Evolutionary conservation across 2,888 invertebrate genomes (phyloP), one percentile per base, ranked within the genome.

Genomic region (Scrobipalpa atriplicella): DNA sequence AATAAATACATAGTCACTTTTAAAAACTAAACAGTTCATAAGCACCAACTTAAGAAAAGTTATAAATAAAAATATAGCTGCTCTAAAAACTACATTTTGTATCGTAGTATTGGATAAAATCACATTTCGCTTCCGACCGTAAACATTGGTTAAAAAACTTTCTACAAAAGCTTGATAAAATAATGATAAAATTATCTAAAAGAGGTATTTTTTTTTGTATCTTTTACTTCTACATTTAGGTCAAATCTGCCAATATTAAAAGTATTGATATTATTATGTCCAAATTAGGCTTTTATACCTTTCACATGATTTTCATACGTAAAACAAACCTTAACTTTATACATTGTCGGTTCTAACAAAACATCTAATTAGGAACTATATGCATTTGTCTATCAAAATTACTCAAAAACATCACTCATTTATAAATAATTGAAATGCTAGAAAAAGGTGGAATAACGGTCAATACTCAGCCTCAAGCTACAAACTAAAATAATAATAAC

Each of bases 401-500:
- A 36, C 38, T 3, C n/a, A 29, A 58, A 58, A 58, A 29, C 36
- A 58, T 11, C 38, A 38, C 58, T 58, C 13, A 63, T 58, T 56
- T 60, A 56, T 16, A 41, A 62, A 11, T 47, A 51, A 52, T 19
- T 54, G 63, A 58, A 56, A 19, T 66, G 66, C 47, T 39, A 58
- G 56, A 66, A 65, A 52, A 11, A 36, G 61, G 56, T 47, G 43
- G 62, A 41, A 47, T 67, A 70, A 43, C 62, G 16, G 62, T 47
- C 47, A 47, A 21, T 19, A 72, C 69, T 80, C 71, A 78, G 78
- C 75, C 78, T 77, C 19, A 76, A 67, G 67, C 51, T 71, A 60
- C 68, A 68, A 71, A 80, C 86, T 86, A 88, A 89, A 88, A 89
- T 85, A 70, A 79, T 76, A 75, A 83, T 84, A 89, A 88, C 87